Conservation (phyloP, 2,888 invertebrate genomes). For the Apodemia hepburni region DNA sequence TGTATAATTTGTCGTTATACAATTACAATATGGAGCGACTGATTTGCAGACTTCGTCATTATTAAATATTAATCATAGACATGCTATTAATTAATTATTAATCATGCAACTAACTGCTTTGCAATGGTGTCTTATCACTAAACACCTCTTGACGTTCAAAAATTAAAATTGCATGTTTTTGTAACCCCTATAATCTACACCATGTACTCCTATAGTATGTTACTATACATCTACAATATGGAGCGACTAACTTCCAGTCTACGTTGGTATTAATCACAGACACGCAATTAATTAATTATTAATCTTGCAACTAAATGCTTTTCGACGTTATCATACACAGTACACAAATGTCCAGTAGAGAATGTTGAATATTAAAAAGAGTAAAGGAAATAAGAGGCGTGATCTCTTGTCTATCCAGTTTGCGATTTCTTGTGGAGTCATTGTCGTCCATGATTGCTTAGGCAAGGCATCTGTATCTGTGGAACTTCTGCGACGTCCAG, state of each 20-base stretch:
- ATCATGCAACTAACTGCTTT: too few relatives aligned
- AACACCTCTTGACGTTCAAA: too few relatives aligned
- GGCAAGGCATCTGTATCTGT: slow-evolving; percentile 55
- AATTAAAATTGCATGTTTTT: too few relatives aligned
- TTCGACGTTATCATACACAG: slow-evolving; percentile 53
- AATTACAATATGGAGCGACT: too few relatives aligned
- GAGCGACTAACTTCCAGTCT: neutral
- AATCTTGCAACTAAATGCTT: neutral
- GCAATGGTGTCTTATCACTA: too few relatives aligned
- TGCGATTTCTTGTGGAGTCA: slow-evolving; percentile 94
- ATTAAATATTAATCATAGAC: too few relatives aligned
- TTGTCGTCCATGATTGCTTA: slow-evolving; percentile 85
- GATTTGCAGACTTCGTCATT: too few relatives aligned
- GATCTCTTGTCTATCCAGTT: slow-evolving; percentile 92
- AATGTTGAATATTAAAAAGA: slow-evolving; percentile 89
- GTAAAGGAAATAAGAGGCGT: slow-evolving; percentile 87
- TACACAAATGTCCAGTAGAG: slow-evolving; percentile 90
- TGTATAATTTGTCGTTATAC: too few relatives aligned
- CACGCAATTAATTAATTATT: neutral
- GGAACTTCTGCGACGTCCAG: slow-evolving; percentile 42
- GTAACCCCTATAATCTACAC: too few relatives aligned
- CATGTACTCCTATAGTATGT: too few relatives aligned
- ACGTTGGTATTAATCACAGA: neutral
- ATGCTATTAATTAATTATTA: too few relatives aligned
- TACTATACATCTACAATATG: too few relatives aligned